Evolutionary conservation across 1,140 invertebrate genomes (phyloP).

Genomic region (Danaus plexippus): DNA sequence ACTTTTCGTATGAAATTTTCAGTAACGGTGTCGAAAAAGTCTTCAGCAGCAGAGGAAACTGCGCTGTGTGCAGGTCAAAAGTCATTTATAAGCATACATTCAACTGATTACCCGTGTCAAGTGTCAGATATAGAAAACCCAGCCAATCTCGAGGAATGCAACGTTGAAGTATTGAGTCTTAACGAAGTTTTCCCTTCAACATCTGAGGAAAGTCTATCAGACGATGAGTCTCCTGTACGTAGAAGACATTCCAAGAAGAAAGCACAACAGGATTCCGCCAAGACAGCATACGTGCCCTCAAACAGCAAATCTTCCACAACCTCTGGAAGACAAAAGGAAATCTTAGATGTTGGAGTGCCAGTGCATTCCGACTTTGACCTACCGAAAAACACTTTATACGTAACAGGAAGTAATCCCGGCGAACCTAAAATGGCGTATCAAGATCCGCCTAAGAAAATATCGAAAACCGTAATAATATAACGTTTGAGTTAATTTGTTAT

Average conservation of each 20-base stretch:
- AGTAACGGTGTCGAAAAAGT: conserved; percentile 60
- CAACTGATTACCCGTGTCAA: conserved; percentile 60
- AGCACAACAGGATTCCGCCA: conserved; percentile 27
- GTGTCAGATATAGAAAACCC: conserved; percentile 35
- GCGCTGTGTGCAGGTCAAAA: conserved; percentile 44
- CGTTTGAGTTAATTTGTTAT: too few species aligned
- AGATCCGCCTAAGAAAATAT: conserved; percentile 59
- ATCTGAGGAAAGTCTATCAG: conserved; percentile 60
- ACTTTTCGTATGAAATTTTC: conserved; percentile 14
- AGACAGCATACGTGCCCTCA: conserved; percentile 40
- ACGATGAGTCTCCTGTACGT: conserved; percentile 45
- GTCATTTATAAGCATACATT: conserved; percentile 65
- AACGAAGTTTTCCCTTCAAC: conserved; percentile 62
- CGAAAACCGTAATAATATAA: conserved; percentile 45
- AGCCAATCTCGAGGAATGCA: conserved; percentile 49
- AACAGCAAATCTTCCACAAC: conserved; percentile 57
- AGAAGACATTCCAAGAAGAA: conserved; percentile 31
- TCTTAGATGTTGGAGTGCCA: conserved; percentile 36
- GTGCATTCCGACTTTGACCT: conserved; percentile 58
- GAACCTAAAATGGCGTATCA: conserved; percentile 63
- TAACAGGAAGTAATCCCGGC: conserved; percentile 62
- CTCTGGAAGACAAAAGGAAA: conserved; percentile 36
- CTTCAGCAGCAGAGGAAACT: conserved; percentile 33
- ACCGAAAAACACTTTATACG: conserved; percentile 55
- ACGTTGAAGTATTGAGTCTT: conserved; percentile 59